Evolutionary conservation across 2,888 invertebrate species (phyloP), one percentile per base, ranked within the genome.

Genomic region (Drosophila tanythrix): DNA sequence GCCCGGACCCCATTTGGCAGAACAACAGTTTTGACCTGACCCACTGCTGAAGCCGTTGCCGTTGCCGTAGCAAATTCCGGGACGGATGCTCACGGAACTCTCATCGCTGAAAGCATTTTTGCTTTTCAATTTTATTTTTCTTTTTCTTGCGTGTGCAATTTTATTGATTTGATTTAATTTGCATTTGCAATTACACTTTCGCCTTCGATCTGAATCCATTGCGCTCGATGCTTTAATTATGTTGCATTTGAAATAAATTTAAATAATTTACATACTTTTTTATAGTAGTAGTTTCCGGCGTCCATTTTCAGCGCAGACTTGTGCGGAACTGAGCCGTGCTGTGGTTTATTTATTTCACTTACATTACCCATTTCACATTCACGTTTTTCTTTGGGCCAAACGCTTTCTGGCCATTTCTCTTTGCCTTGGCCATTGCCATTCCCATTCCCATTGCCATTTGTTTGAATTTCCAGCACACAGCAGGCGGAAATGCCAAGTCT

Each of bases 291-390:
- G 66, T 71, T 56, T 77, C 73, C 82, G 82, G 90, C 82, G 85
- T 82, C 86, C 90, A 89, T 89, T 82, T 82, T 70, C 89, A 74
- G 68, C 55, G 88, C 88, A 62, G 80, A 77, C 75, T 84, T 82
- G 63, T 71, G 81, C 78, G 78, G 59, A 85, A 86, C 86, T 89
- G 88, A 83, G 75, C 73, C 56, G 35, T 50, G 48, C n/a, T 48
- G 70, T 71, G 76, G 58, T 67, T 73, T 78, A 63, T 76, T 73
- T 70, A 61, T 72, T 83, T 86, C 81, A 70, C 79, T 79, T 72
- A 57, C 70, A 68, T 84, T 43, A 21, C 11, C n/a, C 40, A 43
- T 43, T 43, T 43, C 18, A 38, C 18, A n/a, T 70, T 71, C 63
- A 72, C 77, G 63, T 57, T 78, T 50, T 71, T 71, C 67, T 51